Conservation (phyloP, 2,888 invertebrate species). For the Cyrtodaria siliqua region DNA sequence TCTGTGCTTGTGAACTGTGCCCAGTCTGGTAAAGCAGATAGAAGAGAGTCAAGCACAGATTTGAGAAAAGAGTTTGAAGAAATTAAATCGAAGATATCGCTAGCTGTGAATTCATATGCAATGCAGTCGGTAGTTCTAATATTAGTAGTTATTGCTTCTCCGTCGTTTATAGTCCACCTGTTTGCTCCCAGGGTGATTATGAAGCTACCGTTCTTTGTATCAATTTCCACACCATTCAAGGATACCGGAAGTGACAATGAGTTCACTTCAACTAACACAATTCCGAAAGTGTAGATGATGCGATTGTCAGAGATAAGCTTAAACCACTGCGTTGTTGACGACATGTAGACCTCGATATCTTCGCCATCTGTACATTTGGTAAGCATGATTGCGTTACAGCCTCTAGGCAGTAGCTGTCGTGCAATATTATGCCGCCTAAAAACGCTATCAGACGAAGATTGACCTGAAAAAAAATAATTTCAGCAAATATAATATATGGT, state of each 20-base stretch:
- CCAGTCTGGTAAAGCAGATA: constrained; percentile 9
- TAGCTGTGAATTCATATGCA: neutral
- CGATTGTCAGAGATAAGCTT: neutral
- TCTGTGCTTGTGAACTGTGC: neutral
- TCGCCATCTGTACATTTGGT: constrained; percentile 27
- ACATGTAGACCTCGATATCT: constrained; percentile 8
- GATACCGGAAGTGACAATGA: constrained; percentile 25
- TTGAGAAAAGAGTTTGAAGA: constrained; percentile 8
- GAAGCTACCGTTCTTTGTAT: neutral
- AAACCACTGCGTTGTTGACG: constrained; percentile 42
- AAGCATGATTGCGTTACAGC: constrained; percentile 19
- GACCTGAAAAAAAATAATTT: too few species aligned
- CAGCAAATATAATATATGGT: too few species aligned
- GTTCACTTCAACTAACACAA: constrained; percentile 29
- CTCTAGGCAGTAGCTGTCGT: constrained; percentile 11
- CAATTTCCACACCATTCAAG: constrained; percentile 18
- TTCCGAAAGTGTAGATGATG: constrained; percentile 22
- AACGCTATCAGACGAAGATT: neutral
- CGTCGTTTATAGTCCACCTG: neutral
- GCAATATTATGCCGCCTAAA: constrained; percentile 12
- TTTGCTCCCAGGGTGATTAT: neutral
- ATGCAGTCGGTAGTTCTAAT: neutral
- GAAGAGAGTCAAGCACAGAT: neutral
- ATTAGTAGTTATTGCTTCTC: neutral
- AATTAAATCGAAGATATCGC: constrained; percentile 11